Percentiles rank a stretch among this genome's conserved stretches.
Conservation (phyloP, 2,888 invertebrate genomes). For the Emmelina monodactyla region DNA sequence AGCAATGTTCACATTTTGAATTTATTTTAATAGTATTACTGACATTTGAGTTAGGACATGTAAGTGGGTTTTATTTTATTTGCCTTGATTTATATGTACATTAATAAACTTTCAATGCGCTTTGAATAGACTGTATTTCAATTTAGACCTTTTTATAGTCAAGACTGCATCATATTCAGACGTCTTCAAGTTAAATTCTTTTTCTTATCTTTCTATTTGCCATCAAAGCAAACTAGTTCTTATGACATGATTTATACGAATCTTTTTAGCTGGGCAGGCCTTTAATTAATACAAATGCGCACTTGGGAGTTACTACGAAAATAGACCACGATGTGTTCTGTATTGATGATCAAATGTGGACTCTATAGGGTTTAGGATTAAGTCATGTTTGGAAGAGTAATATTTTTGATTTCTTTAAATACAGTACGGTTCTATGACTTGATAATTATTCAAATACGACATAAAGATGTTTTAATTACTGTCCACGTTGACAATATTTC, state of each 20-base stretch:
- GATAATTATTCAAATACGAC: conserved; percentile 28
- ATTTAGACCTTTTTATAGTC: not conserved
- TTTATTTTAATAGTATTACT: too few relatives aligned
- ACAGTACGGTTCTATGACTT: conserved; percentile 18
- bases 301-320: conserved; percentile 24
- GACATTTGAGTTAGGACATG: too few relatives aligned
- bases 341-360: conserved; percentile 11
- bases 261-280: too few relatives aligned
- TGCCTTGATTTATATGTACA: too few relatives aligned
- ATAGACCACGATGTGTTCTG: conserved; percentile 1
- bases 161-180: conserved; percentile 1
- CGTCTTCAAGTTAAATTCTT: not conserved
- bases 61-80: too few relatives aligned
- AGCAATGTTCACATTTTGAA: too few relatives aligned
- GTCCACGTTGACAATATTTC: conserved; percentile 25
- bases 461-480: conserved; percentile 24
- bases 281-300: conserved; percentile 31
- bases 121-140: conserved; percentile 1
- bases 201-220: not conserved
- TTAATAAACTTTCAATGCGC: not conserved
- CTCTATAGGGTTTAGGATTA: conserved; percentile 10
- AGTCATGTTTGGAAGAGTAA: not conserved
- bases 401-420: not conserved
- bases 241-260: too few relatives aligned
- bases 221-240: not conserved